Conservation (phyloP, 2,888 invertebrate species). For the Hyles lineata region DNA sequence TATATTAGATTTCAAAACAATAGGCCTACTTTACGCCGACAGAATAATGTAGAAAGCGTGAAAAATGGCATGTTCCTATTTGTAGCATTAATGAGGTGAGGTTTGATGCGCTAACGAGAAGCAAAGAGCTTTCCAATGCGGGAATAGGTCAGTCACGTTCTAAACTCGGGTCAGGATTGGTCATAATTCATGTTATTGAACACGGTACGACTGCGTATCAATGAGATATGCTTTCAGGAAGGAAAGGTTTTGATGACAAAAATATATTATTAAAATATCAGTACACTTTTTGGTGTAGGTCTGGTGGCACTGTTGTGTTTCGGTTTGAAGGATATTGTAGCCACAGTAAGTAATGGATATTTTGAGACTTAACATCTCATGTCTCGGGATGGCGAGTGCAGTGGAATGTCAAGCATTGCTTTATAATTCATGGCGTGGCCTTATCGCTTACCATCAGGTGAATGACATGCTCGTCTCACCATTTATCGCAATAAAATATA, state of each 20-base stretch:
- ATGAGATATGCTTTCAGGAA: neutral
- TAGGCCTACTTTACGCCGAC: constrained; percentile 14
- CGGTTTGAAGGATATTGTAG: too few species aligned
- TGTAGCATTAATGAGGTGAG: constrained; percentile 25
- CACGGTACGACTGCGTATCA: neutral
- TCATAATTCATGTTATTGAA: constrained; percentile 14
- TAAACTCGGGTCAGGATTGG: constrained; percentile 11
- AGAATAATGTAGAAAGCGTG: constrained; percentile 29
- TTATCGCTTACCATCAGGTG: too few species aligned
- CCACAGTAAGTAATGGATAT: too few species aligned
- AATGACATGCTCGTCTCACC: too few species aligned
- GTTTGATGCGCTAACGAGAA: constrained; percentile 13
- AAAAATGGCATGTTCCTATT: constrained; percentile 26
- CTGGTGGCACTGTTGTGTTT: too few species aligned
- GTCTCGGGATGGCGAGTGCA: too few species aligned
- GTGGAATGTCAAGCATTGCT: too few species aligned
- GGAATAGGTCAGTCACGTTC: constrained; percentile 17
- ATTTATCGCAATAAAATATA: too few species aligned
- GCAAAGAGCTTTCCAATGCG: constrained; percentile 18
- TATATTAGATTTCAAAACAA: constrained; percentile 21
- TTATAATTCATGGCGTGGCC: too few species aligned
- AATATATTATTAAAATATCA: too few species aligned
- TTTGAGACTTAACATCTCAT: too few species aligned
- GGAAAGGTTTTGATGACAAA: neutral
- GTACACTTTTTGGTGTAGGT: too few species aligned